A percentile compares a stretch with the other conserved stretches of the same genome.
Conservation (phyloP, 2,797 vertebrate species). For the Periparus ater region DNA sequence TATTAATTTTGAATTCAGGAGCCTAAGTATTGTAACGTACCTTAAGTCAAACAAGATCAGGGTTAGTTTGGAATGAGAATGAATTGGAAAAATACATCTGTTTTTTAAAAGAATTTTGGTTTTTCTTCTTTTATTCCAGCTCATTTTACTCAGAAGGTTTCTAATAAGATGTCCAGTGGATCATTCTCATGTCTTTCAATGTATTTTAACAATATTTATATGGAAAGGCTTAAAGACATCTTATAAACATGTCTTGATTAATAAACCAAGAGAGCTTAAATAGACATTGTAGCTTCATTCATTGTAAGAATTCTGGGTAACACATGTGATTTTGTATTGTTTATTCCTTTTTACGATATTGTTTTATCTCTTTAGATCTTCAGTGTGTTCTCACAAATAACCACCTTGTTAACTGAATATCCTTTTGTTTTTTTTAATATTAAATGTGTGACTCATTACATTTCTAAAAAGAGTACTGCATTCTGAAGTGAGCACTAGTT, state of each 20-base stretch:
- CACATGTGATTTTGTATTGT: background rate
- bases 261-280: background rate
- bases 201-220: background rate
- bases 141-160: background rate
- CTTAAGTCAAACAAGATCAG: background rate
- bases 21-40: background rate
- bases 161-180: background rate
- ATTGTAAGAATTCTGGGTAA: background rate
- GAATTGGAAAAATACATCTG: background rate
- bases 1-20: background rate
- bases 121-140: background rate
- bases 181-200: background rate
- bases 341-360: background rate
- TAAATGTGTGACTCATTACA: background rate
- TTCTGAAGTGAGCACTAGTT: background rate
- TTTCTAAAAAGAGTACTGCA: background rate
- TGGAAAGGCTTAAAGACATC: background rate
- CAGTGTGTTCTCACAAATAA: background rate
- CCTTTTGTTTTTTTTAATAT: background rate
- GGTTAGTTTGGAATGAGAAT: background rate
- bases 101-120: background rate
- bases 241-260: background rate
- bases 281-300: background rate
- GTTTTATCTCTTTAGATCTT: background rate
- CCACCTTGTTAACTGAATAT: background rate